Base-by-base conservation (phyloP, 1,140 invertebrate species). In the Camponotus floridanus region DNA sequence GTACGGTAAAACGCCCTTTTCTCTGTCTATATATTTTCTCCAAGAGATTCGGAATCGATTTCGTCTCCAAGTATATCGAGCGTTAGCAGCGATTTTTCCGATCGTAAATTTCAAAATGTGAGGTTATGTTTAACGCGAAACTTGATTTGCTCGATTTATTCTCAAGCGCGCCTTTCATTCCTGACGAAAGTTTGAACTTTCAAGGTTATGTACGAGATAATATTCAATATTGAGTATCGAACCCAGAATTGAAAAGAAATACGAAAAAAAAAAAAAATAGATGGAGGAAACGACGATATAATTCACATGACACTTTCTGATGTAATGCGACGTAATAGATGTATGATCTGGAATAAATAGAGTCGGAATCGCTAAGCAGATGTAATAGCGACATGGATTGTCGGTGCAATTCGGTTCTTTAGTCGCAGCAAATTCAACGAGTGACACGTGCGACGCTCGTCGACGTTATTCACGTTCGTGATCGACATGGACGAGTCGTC, bases 361-460 rank as follows among this genome's bases (percentile, higher is more conserved):
- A 21, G 13, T n/a, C 31, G 31, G 9, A 64, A n/a, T 78, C 39
- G n/a, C 55, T 39, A 15, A 36, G 15, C 51, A 21, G 45, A 68
- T n/a, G 7, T 55, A 13, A 67, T 59, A 51, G 48, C 8, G 78
- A 71, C 18, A 51, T 36, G 8, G 65, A 59, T 21, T 81, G 79
- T 61, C 67, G 79, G 51, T 42, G 67, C 79, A 61, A 45, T 61
- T 83, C 55, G 68, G 26, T 26, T 26, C 36, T 21, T 57, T 39
- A 31, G 26, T 45, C 39, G 68, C 55, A 39, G 39, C 57, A 42
- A 33, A 21, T 59, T 83, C 55, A 55, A 83, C 79, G 13, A 83
- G 79, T 74, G 68, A 83, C 79, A 83, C 79, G 79, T 83, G 79
- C 79, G 68, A 3, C 65, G 67, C 62, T 39, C 62, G 76, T 26